Percentiles rank a stretch among this genome's conserved stretches.
Conservation (phyloP, 2,888 invertebrate genomes). For the Tortrix viridana region DNA sequence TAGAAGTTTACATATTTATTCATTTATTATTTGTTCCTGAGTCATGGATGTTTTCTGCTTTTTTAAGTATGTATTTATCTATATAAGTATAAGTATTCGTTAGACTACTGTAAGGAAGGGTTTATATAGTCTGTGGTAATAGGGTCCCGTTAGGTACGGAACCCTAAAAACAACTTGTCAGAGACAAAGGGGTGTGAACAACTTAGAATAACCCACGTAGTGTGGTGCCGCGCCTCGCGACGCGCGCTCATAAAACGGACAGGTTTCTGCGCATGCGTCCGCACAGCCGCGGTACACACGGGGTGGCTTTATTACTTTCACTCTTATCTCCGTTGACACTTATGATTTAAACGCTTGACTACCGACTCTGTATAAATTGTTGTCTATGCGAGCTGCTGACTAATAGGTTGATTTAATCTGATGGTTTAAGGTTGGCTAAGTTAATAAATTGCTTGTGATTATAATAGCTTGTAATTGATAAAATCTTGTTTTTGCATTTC, state of each 20-base stretch:
- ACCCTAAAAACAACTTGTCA: no score
- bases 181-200: no score
- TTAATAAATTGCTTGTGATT: conserved; percentile 33
- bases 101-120: no score
- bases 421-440: conserved; percentile 29
- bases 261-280: conserved; percentile 40
- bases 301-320: conserved; percentile 41
- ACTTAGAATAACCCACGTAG: background rate
- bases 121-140: no score
- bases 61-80: no score
- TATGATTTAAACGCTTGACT: conserved; percentile 35
- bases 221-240: conserved; percentile 44
- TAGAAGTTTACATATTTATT: no score
- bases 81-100: no score
- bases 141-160: no score
- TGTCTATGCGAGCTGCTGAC: conserved; percentile 25
- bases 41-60: no score
- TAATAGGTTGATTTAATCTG: conserved; percentile 35
- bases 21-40: no score
- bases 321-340: conserved; percentile 38
- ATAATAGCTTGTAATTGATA: conserved; percentile 28
- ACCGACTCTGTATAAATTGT: conserved; percentile 32
- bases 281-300: conserved; percentile 38
- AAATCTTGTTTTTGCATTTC: background rate
- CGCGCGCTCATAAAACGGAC: conserved; percentile 40